These are phyloP conservation scores for Aspidiotus destructor DNA, from an alignment of 2,888 invertebrate genomes.

Conservation along the genomic window DNA sequence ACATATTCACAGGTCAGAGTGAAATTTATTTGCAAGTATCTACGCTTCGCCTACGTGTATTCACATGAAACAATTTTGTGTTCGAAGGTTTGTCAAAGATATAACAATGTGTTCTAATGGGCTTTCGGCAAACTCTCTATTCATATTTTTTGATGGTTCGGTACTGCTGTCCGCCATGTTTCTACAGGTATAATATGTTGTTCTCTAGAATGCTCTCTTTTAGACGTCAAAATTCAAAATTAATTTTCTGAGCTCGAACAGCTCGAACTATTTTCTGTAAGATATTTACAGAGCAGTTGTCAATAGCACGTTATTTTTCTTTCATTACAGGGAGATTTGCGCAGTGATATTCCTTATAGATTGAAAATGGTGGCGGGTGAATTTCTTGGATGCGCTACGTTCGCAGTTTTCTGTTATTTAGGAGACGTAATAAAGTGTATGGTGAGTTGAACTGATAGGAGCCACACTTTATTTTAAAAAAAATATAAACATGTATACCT, in stretches of 20 bases:
- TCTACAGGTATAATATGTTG: not conserved
- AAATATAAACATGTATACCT: too few relatives aligned
- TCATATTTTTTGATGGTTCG: not conserved
- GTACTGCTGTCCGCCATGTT: not conserved
- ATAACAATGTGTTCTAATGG: not conserved
- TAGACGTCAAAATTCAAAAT: too few relatives aligned
- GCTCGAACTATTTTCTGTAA: too few relatives aligned
- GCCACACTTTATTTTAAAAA: too few relatives aligned
- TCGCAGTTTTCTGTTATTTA: constrained; percentile 18
- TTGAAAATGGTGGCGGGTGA: not conserved
- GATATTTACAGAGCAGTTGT: too few relatives aligned
- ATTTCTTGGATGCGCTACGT: not conserved
- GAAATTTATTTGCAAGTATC: too few relatives aligned
- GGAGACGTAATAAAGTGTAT: constrained; percentile 18
- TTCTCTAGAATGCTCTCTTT: too few relatives aligned
- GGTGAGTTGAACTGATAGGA: constrained; percentile 14
- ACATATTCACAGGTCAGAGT: too few relatives aligned
- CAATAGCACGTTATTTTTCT: too few relatives aligned
- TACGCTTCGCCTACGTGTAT: too few relatives aligned
- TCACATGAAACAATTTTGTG: not conserved
- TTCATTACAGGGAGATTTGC: not conserved
- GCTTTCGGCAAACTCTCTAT: not conserved
- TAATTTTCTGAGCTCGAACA: too few relatives aligned
- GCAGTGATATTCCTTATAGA: not conserved
- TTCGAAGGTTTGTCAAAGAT: not conserved